These are phyloP conservation scores for Leptopilina clavipes DNA, from an alignment of 1,140 invertebrate species.

Conservation along the genomic window DNA sequence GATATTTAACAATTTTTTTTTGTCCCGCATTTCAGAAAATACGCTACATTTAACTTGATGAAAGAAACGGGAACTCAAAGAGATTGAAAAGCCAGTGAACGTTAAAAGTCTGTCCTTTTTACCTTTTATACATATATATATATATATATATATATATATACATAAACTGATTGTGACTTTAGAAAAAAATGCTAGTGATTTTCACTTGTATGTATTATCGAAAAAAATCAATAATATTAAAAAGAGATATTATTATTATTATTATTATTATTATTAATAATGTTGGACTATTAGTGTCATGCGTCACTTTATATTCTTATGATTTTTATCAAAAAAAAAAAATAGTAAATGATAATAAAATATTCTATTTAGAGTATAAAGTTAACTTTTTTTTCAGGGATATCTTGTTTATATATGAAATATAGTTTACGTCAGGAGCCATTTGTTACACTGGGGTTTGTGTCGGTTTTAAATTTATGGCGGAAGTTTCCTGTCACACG, in stretches of 20 bases:
- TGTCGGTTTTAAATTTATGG: conserved; percentile 13
- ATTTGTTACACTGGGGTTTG: background rate
- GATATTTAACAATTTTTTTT: conserved; percentile 4
- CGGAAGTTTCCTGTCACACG: conserved; percentile 8
- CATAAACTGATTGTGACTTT: background rate
- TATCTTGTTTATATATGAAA: conserved; percentile 2
- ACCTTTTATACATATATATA: background rate
- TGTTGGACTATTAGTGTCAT: too few species aligned
- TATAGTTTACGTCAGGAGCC: background rate
- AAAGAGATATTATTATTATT: too few species aligned
- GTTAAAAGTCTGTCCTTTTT: background rate
- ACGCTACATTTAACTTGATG: conserved; percentile 7
- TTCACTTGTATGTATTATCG: too few species aligned
- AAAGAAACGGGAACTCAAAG: conserved; percentile 6
- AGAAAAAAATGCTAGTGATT: conserved; percentile 1
- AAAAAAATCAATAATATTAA: too few species aligned
- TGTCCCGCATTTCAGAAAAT: conserved; percentile 27
- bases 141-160: background rate
- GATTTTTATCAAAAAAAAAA: too few species aligned
- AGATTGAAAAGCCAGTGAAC: background rate
- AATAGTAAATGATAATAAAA: too few species aligned
- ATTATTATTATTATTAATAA: too few species aligned
- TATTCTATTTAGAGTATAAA: too few species aligned
- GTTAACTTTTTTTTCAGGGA: background rate
- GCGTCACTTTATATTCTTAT: too few species aligned